Conservation (phyloP, 2,888 invertebrate species). For the Rhyacophila evoluta region DNA sequence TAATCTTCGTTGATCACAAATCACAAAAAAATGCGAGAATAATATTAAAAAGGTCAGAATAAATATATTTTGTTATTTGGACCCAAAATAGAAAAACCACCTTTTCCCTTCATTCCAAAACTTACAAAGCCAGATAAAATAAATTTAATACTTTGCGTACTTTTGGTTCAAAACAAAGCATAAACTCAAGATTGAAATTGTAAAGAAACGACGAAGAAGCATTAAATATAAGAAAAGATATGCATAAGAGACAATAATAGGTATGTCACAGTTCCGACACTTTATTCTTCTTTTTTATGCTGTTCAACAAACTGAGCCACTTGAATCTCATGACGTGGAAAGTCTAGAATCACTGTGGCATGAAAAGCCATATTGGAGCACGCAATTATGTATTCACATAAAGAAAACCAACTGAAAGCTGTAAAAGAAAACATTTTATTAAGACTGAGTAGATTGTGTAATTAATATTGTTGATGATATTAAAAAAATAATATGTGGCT, state of each 20-base stretch:
- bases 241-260: constrained; percentile 17
- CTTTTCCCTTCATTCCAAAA: constrained; percentile 30
- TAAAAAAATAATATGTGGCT: no score
- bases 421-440: constrained; percentile 62
- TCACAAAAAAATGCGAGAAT: background rate
- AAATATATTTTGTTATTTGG: constrained; percentile 44
- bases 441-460: no score
- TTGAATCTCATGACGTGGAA: constrained; percentile 84
- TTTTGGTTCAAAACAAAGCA: background rate
- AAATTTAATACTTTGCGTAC: background rate
- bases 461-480: no score
- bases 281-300: constrained; percentile 38
- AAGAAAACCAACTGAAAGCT: constrained; percentile 96
- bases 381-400: constrained; percentile 93
- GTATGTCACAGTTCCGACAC: background rate
- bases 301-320: constrained; percentile 65
- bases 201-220: background rate
- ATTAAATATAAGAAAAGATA: background rate
- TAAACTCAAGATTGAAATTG: background rate
- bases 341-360: constrained; percentile 87
- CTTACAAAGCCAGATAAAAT: background rate
- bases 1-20: background rate
- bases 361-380: constrained; percentile 95
- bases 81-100: constrained; percentile 53
- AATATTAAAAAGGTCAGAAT: constrained; percentile 12